phyloP scores from a whole-genome alignment of 1,140 invertebrate species.

The Musca vetustissima region DNA sequence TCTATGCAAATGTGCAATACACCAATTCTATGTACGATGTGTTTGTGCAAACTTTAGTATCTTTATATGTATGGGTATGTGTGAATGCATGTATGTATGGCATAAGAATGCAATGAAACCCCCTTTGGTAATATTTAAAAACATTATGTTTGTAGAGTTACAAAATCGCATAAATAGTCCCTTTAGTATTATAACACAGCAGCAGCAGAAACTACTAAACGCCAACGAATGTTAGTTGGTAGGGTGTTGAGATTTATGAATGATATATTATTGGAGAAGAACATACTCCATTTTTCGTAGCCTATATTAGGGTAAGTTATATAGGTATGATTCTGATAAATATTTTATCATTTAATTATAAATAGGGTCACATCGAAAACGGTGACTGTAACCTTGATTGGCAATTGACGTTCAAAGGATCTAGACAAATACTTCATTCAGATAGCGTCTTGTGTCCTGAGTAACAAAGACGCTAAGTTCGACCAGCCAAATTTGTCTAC shows the following conservation, averaged over 20 bases:
- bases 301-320: no score
- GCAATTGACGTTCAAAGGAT: no score
- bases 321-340: no score
- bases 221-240: not conserved
- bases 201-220: not conserved
- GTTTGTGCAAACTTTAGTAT: constrained; percentile 1
- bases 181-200: not conserved
- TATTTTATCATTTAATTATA: no score
- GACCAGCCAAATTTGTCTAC: no score
- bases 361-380: no score
- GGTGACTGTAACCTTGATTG: no score
- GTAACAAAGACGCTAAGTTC: no score
- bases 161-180: constrained; percentile 22
- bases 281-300: no score
- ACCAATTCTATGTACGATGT: not conserved
- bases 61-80: not conserved
- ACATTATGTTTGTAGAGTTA: constrained; percentile 14
- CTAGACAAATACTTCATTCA: no score
- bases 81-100: not conserved
- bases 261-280: no score
- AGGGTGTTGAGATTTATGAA: not conserved
- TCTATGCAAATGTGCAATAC: not conserved
- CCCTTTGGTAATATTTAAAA: constrained; percentile 10
- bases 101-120: not conserved
- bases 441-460: no score